Evolutionary conservation across 2,888 invertebrate genomes (phyloP), one percentile per base, ranked within the genome.

Genomic region (Ectemnius cavifrons): DNA sequence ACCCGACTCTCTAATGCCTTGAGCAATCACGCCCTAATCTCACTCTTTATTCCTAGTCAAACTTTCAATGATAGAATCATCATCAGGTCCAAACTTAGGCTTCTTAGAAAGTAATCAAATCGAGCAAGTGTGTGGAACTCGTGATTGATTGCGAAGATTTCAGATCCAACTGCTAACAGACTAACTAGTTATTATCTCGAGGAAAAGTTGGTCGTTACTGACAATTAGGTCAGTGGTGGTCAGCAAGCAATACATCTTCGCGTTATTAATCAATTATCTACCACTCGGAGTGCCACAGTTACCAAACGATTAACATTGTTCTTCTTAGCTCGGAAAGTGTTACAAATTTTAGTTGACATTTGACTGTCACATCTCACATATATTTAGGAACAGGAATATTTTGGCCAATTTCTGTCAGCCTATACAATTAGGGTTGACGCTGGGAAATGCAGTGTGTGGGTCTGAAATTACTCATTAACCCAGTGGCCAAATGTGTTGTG

Each of bases 211-310:
- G 58, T 18, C 49, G 60, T 45, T 57, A 45, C 57, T 64, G 63
- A 73, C 72, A 79, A 79, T 78, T 73, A 69, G 79, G 72, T 73
- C 79, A 75, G 14, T 11, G 61, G 67, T 61, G 63, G 75, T 60
- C 68, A 67, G 63, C 47, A 52, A 63, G 49, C 60, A 58, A 57
- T 69, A 74, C 74, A 68, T 71, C 71, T 66, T 49, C 58, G 23
- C 67, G 63, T 71, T 74, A 59, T 78, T 78, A 78, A 78, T 77
- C 70, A 71, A 67, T 78, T 78, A 77, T 71, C 49, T 70, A 65
- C 13, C 77, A 37, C 11, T 37, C 37, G 11, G 37, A 37, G 8
- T 11, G 5, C 8, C 5, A 37, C 8, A 8, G 37, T 37, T 37
- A 6, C 37, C 8, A 11, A 37, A 11, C 11, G 37, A 11, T 1